These are phyloP conservation scores for Sebastiscus albofasciatus DNA, from an alignment of 2,797 vertebrate genomes.

Conservation along the genomic window DNA sequence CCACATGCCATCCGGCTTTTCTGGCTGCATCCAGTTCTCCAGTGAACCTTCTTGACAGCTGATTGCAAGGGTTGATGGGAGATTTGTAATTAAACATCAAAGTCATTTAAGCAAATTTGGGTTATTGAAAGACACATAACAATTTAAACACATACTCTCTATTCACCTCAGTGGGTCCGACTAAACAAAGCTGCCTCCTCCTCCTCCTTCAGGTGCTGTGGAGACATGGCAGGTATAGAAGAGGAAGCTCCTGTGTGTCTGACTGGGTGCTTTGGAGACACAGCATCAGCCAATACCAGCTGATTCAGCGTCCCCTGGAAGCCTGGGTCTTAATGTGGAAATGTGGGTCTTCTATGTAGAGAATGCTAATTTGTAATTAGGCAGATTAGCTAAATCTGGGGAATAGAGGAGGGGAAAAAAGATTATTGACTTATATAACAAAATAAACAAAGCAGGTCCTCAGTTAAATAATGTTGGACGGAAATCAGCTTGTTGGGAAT, in stretches of 20 bases:
- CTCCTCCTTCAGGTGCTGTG: neutral
- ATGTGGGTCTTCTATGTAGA: constrained; percentile 83
- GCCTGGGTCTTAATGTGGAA: constrained; percentile 84
- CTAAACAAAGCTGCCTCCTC: neutral
- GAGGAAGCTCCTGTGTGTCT: constrained; percentile 80
- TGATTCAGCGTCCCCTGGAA: constrained; percentile 84
- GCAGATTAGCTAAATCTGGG: constrained; percentile 87
- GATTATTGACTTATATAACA: constrained; percentile 87
- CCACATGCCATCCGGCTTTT: neutral
- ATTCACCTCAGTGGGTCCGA: neutral
- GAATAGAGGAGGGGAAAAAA: constrained; percentile 73
- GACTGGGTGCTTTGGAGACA: constrained; percentile 71
- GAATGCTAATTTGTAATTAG: constrained; percentile 90
- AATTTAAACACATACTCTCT: neutral
- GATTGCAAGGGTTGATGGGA: neutral
- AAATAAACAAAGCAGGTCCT: constrained; percentile 79
- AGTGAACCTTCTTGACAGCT: neutral
- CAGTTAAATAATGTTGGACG: constrained; percentile 79
- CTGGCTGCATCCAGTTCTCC: neutral
- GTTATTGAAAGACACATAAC: neutral
- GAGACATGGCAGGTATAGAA: neutral
- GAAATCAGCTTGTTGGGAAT: constrained; percentile 62
- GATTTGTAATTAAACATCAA: neutral
- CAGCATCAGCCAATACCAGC: constrained; percentile 78
- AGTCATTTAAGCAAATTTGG: neutral